Conservation (phyloP, 1,140 invertebrate genomes). For the Trissolcus basalis region DNA sequence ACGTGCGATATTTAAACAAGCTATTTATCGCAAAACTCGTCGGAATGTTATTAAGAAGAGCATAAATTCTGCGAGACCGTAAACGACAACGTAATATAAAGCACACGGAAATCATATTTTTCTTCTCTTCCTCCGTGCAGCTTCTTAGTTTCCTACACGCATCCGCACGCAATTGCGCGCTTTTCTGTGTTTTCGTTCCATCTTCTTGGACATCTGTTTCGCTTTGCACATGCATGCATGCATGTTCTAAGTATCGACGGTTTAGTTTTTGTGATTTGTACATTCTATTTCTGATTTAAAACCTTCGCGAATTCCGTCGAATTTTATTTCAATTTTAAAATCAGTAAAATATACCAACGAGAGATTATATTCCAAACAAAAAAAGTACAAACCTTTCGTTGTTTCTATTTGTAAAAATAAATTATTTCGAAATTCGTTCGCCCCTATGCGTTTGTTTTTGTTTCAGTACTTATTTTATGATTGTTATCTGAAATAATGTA, state of each 20-base stretch:
- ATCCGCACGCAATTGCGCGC: slow-evolving; percentile 7
- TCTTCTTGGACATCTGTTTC: slow-evolving; percentile 20
- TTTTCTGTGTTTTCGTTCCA: slow-evolving; percentile 23
- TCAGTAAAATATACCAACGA: too few species aligned
- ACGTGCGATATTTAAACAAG: slow-evolving; percentile 43
- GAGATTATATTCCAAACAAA: too few species aligned
- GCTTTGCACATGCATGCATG: neutral
- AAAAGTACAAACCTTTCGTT: too few species aligned
- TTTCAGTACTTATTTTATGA: too few species aligned
- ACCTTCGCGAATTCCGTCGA: too few species aligned
- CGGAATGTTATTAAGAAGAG: slow-evolving; percentile 44
- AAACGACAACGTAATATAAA: slow-evolving; percentile 36
- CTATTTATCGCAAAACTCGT: slow-evolving; percentile 50
- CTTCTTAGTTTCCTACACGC: slow-evolving; percentile 13
- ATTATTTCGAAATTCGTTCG: too few species aligned
- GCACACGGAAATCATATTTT: slow-evolving; percentile 53
- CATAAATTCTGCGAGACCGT: slow-evolving; percentile 49
- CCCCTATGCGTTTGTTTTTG: neutral
- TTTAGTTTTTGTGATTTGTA: too few species aligned
- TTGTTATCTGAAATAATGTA: too few species aligned
- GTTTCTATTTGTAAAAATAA: too few species aligned
- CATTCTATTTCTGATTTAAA: too few species aligned
- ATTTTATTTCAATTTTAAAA: too few species aligned
- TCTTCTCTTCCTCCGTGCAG: slow-evolving; percentile 21
- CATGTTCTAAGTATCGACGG: too few species aligned